Conservation (phyloP, 2,888 invertebrate species). For the Coleophora deauratella region DNA sequence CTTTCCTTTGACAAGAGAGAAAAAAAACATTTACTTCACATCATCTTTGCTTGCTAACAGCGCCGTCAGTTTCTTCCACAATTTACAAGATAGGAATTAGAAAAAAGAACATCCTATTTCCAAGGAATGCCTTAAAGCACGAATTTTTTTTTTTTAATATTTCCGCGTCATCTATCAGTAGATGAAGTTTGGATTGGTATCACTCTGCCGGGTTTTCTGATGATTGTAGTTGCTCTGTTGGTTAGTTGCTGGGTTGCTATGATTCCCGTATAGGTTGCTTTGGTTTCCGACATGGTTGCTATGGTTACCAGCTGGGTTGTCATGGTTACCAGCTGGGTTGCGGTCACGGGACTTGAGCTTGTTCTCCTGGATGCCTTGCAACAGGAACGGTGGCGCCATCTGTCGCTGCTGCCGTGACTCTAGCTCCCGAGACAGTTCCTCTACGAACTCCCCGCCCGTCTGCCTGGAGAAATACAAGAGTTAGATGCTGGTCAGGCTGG, state of each 20-base stretch:
- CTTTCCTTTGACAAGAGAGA: too few species aligned
- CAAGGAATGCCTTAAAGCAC: too few species aligned
- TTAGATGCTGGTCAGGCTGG: slow-evolving; percentile 13
- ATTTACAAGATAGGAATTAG: too few species aligned
- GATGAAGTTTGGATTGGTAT: slow-evolving; percentile 61
- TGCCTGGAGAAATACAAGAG: slow-evolving; percentile 48
- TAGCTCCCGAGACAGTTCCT: slow-evolving; percentile 51
- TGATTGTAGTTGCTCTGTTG: neutral
- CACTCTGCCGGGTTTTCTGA: slow-evolving; percentile 35
- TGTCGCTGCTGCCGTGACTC: slow-evolving; percentile 40
- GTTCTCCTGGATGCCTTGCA: slow-evolving; percentile 59
- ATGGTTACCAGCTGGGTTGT: neutral
- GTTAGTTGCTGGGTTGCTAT: too few species aligned
- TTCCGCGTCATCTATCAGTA: slow-evolving; percentile 27
- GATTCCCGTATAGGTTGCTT: too few species aligned
- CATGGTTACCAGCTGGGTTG: slow-evolving; percentile 33
- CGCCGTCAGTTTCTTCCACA: too few species aligned
- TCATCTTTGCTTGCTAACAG: too few species aligned
- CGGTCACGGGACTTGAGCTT: slow-evolving; percentile 39
- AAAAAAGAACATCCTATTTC: too few species aligned
- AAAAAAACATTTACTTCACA: too few species aligned
- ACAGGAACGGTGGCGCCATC: slow-evolving; percentile 49
- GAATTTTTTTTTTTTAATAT: too few species aligned
- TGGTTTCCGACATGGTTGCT: too few species aligned
- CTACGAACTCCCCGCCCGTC: slow-evolving; percentile 67